Evolutionary conservation across 2,797 vertebrate genomes (phyloP), one percentile per base, ranked within the genome.

Genomic region (Rhinella marina): DNA sequence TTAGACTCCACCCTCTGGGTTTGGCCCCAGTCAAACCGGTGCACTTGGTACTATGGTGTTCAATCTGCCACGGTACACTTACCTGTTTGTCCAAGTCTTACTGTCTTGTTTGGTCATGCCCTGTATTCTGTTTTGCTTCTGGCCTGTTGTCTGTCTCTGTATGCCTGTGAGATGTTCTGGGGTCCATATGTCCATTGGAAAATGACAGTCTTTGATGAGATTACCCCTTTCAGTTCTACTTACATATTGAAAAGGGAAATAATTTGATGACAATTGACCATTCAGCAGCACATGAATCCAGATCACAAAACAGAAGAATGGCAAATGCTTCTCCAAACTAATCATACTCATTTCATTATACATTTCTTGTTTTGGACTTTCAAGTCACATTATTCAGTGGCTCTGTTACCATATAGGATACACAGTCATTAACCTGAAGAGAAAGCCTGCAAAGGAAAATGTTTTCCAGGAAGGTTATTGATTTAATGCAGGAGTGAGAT

Each of bases 391-490:
- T 52, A 81, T 52, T 10, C 54, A 21, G 56, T 23, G 76, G 64
- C 73, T 88, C 27, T 52, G n/a, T 80, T 88, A 85, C 82, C 27
- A 70, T 59, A 62, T 54, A 59, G 25, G 27, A 84, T 32, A 83
- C 3, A 21, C 59, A 90, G 48, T 82, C 81, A 29, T 64, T 76
- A 88, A 75, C 57, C 68, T 76, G 77, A 62, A 76, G 78, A 64
- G 50, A 59, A 85, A 85, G 66, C 77, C 78, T 57, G 77, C 4
- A 21, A 25, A 52, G 64, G 17, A 82, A 81, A 81, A 83, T 68
- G 32, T 87, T 89, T 86, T 85, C 54, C 82, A 72, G 80, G 57
- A 87, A 85, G 82, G 57, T 89, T 79, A 85, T 90, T 80, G 84
- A 79, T 83, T 89, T 88, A 88, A 84, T 88, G 80, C 80, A 88